Base-by-base conservation (phyloP, 2,113 vertebrate genomes). In the Myxocyprinus asiaticus region DNA sequence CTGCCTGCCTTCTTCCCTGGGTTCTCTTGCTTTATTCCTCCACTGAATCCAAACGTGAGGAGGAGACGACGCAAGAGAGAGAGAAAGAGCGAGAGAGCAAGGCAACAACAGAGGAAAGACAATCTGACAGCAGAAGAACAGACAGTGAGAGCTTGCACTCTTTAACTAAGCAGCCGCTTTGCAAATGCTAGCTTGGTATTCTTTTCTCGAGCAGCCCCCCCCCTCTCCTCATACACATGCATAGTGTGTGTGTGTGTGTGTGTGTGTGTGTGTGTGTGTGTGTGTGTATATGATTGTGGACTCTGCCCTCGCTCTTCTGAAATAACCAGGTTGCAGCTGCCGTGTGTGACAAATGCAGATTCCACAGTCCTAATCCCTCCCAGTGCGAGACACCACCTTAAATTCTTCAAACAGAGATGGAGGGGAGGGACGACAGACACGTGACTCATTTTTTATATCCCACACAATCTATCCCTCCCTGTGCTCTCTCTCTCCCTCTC, bases 281-380 rank as follows among this genome's bases (percentile, higher is more conserved):
- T 63, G 62, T 68, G 77, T 80, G 78, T 81, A 50, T 75, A 10
- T 61, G 51, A 70, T 63, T 75, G 75, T 81, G 79, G 81, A 83
- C 84, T 81, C 79, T 81, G 78, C 81, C 71, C 78, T 79, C 78
- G 59, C 62, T 66, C 63, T 76, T 76, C 81, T 83, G 81, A 85
- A 83, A 83, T 81, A 85, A 85, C 76, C 84, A 81, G 81, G 81
- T 81, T 83, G 84, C 84, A 85, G 84, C 84, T 85, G 84, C 79
- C 55, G 66, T 78, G 81, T 85, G 81, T 85, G 84, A 83, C 84
- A 85, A 85, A 85, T 83, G 84, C 84, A 85, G 84, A 85, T 83
- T 85, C 84, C 84, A 83, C 59, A 81, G 81, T 63, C 76, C 17
- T 85, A 83, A 85, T 85, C 84, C 69, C 70, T 81, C 81, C 78